phyloP scores from a whole-genome alignment of 2,113 vertebrate genomes.

The Malurus alboscapulatus region DNA sequence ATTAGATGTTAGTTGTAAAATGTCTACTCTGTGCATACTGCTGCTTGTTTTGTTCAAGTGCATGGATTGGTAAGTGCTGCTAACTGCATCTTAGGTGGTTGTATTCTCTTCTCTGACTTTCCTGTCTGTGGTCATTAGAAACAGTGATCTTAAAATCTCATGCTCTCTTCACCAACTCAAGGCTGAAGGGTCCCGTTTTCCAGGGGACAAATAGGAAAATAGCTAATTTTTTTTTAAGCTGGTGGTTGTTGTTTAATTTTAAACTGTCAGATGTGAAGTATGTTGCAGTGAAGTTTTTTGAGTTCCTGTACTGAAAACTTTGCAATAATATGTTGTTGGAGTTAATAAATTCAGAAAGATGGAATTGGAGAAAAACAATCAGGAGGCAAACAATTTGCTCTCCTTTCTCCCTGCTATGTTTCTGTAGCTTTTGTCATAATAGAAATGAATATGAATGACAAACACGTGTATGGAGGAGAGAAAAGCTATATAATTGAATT shows the following conservation, averaged over 20 bases:
- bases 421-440: background rate
- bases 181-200: background rate
- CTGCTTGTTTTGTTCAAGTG: background rate
- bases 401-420: background rate
- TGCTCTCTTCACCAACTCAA: background rate
- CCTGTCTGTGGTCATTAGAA: background rate
- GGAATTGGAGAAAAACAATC: background rate
- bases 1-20: background rate
- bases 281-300: background rate
- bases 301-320: background rate
- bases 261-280: background rate
- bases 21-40: background rate
- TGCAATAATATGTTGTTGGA: background rate
- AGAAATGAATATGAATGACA: background rate
- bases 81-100: background rate
- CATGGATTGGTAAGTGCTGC: background rate
- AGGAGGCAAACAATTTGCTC: background rate
- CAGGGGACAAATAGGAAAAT: background rate
- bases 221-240: background rate
- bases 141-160: background rate
- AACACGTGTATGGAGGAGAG: background rate
- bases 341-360: background rate
- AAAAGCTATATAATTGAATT: background rate
- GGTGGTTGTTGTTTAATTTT: constrained; percentile 3
- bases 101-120: background rate